Conservation (phyloP, 2,888 invertebrate species). For the Adela reaumurella region DNA sequence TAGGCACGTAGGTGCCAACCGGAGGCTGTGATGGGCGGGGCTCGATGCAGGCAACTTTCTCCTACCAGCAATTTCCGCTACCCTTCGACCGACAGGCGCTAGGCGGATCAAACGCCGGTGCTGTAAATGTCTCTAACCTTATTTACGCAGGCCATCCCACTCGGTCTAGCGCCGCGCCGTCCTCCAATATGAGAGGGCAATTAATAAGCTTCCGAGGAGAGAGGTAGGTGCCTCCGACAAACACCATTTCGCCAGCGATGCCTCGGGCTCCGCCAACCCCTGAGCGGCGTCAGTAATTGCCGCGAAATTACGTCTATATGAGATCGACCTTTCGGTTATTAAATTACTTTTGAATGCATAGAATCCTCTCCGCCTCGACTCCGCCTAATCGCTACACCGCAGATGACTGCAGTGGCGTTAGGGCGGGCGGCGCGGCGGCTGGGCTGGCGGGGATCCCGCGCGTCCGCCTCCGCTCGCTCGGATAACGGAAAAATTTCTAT, state of each 20-base stretch:
- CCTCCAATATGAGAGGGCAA: background rate
- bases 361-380: slow-evolving; percentile 28
- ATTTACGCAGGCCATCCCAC: background rate
- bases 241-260: background rate
- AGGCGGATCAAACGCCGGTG: background rate
- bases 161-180: background rate
- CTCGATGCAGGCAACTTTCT: background rate
- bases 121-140: background rate
- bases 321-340: slow-evolving; percentile 30
- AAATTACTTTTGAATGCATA: slow-evolving; percentile 40
- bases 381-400: background rate
- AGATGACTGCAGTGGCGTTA: background rate
- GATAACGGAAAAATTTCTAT: background rate
- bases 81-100: background rate
- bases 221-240: background rate
- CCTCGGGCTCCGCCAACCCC: background rate
- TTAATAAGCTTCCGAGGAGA: background rate
- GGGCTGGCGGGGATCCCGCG: too few relatives aligned
- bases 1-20: too few relatives aligned
- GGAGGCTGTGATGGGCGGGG: background rate
- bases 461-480: background rate
- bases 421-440: background rate
- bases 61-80: background rate
- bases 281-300: slow-evolving; percentile 5
- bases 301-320: slow-evolving; percentile 34